Evolutionary conservation across 2,888 invertebrate genomes (phyloP).

Genomic region (Meloe dianella): DNA sequence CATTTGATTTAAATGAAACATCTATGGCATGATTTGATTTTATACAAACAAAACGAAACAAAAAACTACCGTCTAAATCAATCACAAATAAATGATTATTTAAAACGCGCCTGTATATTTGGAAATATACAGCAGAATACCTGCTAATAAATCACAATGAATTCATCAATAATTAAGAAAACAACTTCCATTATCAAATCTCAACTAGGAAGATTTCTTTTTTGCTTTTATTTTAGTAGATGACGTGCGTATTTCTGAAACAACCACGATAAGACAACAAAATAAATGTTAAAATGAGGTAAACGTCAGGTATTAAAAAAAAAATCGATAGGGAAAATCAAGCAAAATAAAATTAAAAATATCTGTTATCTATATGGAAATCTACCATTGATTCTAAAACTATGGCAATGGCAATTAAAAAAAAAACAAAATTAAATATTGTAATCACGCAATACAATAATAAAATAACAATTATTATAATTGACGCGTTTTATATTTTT

Average conservation of each 20-base stretch:
- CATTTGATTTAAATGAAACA: constrained; percentile 30
- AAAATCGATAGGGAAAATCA: background rate
- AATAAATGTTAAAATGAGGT: constrained; percentile 40
- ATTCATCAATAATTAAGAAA: background rate
- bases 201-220: constrained; percentile 11
- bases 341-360: background rate
- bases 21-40: constrained; percentile 8
- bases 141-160: constrained; percentile 32
- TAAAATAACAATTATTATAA: background rate
- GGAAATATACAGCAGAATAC: constrained; percentile 25
- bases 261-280: constrained; percentile 25
- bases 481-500: background rate
- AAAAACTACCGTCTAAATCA: background rate
- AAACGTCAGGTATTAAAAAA: constrained; percentile 25
- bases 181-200: background rate
- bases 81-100: background rate
- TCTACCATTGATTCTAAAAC: constrained; percentile 30
- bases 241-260: constrained; percentile 1
- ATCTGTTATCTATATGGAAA: background rate
- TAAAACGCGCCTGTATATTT: background rate
- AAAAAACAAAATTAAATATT: background rate
- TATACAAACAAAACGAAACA: background rate
- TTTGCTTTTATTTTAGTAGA: constrained; percentile 18
- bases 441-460: background rate
- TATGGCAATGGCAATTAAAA: constrained; percentile 1